Conservation (phyloP, 2,888 invertebrate species). For the Temnothorax ravouxi region DNA sequence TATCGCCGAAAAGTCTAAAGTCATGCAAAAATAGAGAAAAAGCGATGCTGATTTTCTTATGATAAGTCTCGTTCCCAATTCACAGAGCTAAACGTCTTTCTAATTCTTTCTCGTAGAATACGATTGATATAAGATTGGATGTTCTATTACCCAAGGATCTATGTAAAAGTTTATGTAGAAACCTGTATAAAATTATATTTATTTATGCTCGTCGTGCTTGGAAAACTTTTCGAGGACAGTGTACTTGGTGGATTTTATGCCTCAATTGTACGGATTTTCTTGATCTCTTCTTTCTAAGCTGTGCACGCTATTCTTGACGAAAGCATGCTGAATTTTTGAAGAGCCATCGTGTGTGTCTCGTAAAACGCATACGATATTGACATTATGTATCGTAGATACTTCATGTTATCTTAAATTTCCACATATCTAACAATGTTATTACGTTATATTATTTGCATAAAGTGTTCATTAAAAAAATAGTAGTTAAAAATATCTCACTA, state of each 20-base stretch:
- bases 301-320: slow-evolving; percentile 11
- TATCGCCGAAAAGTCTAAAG: neutral
- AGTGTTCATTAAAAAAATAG: neutral
- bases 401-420: neutral
- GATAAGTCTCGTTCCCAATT: no score
- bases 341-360: neutral
- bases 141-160: neutral
- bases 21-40: neutral
- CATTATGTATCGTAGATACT: neutral
- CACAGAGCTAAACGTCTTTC: neutral
- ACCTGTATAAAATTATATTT: neutral
- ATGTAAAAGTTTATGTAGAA: neutral
- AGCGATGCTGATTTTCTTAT: neutral
- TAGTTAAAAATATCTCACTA: neutral
- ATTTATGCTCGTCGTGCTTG: neutral
- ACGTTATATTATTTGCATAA: neutral
- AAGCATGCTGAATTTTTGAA: slow-evolving; percentile 45
- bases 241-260: slow-evolving; percentile 7
- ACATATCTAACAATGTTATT: neutral
- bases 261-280: slow-evolving; percentile 42
- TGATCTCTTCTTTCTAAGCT: slow-evolving; percentile 34
- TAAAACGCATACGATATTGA: neutral
- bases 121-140: neutral
- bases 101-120: neutral
- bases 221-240: slow-evolving; percentile 3